Evolutionary conservation across 2,888 invertebrate species (phyloP), one percentile per base, ranked within the genome.

Genomic region (Callyntrura guangdongensis): DNA sequence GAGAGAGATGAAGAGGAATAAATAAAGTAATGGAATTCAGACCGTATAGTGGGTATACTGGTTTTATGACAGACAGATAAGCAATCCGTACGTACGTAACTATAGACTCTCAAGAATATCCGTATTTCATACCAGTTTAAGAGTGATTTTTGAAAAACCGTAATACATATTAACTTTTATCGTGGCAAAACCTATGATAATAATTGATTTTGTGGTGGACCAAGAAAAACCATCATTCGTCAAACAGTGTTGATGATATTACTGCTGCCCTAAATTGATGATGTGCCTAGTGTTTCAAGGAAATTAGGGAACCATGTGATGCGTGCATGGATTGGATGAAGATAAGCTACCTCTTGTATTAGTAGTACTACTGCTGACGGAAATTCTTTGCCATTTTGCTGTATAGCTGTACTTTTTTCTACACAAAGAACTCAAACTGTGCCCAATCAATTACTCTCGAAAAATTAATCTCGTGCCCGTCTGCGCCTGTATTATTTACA

Each of bases 51-150:
- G 74, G 20, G 74, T 20, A 56, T 53, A 77, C 56, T 77, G 77
- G 77, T 77, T 77, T 74, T 74, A 12, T 56, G 49, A 56, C 56
- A 77, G 25, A 53, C 53, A 27, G n/a, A 77, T 77, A 77, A 77
- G 27, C 56, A 77, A 45, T 8, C 45, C 36, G 6, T 36, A 36
- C 11, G 3, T 61, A 25, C 22, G 4, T 72, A 25, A 64, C 36
- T 4, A 74, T 22, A 47, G 11, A n/a, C n/a, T n/a, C n/a, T 25
- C 5, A 56, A 5, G 45, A 56, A 74, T 20, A 77, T 77, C 53
- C 77, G 77, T 77, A 36, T 36, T 36, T 36, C 36, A 36, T 36
- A 53, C 77, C 77, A 77, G 77, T 49, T 77, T 77, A 77, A 47
- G 59, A 53, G 9, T 27, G n/a, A 77, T 56, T 49, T 72, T 8